phyloP scores from a whole-genome alignment of 1,140 invertebrate genomes.

The Paraescarpia echinospica region DNA sequence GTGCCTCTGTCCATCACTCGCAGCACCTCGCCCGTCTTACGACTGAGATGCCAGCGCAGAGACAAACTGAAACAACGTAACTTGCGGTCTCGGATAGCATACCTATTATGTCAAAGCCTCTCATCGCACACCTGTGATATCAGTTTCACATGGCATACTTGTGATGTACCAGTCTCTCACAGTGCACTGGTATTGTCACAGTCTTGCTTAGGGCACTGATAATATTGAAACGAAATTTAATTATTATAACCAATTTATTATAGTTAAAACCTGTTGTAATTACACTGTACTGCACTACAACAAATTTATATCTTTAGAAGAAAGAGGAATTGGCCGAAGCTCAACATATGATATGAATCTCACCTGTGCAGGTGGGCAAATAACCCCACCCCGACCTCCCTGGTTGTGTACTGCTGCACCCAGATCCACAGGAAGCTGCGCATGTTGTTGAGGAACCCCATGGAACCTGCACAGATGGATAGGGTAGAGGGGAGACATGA shows the following conservation, averaged over 20 bases:
- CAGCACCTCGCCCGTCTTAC: slow-evolving; percentile 94
- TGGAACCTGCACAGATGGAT: slow-evolving; percentile 43
- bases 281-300: not conserved
- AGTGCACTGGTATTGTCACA: too few relatives aligned
- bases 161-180: too few relatives aligned
- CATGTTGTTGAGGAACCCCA: slow-evolving; percentile 86
- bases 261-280: too few relatives aligned
- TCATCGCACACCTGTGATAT: too few relatives aligned
- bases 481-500: not conserved
- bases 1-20: slow-evolving; percentile 94
- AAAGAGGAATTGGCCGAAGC: not conserved
- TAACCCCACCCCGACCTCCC: slow-evolving; percentile 82
- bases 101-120: too few relatives aligned
- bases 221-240: too few relatives aligned
- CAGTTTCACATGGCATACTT: too few relatives aligned
- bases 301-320: not conserved
- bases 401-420: slow-evolving; percentile 92
- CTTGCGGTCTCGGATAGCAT: too few relatives aligned
- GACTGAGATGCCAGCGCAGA: slow-evolving; percentile 79
- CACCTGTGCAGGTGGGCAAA: slow-evolving; percentile 85
- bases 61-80: slow-evolving; percentile 53
- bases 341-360: slow-evolving; percentile 43
- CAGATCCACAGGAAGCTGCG: slow-evolving; percentile 90
- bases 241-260: too few relatives aligned
- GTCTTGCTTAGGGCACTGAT: too few relatives aligned